Conservation (phyloP, 2,113 vertebrate species). For the Sinocyclocheilus rhinocerous region DNA sequence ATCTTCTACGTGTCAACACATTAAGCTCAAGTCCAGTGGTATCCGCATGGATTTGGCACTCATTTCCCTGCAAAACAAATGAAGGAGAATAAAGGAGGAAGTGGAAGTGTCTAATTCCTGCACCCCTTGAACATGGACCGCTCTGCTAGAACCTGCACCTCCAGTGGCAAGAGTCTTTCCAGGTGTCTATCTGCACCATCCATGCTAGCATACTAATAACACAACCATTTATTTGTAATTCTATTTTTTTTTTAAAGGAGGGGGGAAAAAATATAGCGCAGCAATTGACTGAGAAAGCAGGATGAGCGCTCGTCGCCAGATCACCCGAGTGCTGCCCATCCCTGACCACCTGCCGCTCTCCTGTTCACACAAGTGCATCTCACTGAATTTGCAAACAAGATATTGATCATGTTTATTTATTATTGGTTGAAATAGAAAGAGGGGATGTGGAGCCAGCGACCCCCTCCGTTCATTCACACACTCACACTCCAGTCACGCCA, state of each 20-base stretch:
- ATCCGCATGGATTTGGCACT: slow-evolving; percentile 86
- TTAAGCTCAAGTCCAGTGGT: slow-evolving; percentile 27
- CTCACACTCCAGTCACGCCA: slow-evolving; percentile 50
- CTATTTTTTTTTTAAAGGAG: slow-evolving; percentile 56
- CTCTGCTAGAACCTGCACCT: slow-evolving; percentile 21
- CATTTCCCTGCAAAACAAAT: slow-evolving; percentile 64
- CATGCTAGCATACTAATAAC: not conserved
- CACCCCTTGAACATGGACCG: not conserved
- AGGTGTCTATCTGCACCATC: slow-evolving; percentile 9
- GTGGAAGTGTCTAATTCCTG: slow-evolving; percentile 5
- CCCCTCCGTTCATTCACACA: slow-evolving; percentile 83
- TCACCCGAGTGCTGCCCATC: slow-evolving; percentile 72
- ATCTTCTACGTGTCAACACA: slow-evolving; percentile 57
- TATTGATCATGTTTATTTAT: slow-evolving; percentile 60
- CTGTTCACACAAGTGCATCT: slow-evolving; percentile 53
- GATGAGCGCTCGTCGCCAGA: slow-evolving; percentile 70
- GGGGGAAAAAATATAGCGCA: slow-evolving; percentile 71
- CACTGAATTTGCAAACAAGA: slow-evolving; percentile 71
- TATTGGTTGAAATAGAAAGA: slow-evolving; percentile 57
- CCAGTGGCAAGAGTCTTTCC: not conserved
- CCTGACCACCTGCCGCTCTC: not conserved
- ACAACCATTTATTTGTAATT: slow-evolving; percentile 27
- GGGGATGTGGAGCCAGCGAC: slow-evolving; percentile 78
- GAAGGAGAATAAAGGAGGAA: slow-evolving; percentile 61
- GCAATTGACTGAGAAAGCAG: slow-evolving; percentile 74